Evolutionary conservation across 2,888 invertebrate species (phyloP).

Genomic region (Drosophila basisetae): DNA sequence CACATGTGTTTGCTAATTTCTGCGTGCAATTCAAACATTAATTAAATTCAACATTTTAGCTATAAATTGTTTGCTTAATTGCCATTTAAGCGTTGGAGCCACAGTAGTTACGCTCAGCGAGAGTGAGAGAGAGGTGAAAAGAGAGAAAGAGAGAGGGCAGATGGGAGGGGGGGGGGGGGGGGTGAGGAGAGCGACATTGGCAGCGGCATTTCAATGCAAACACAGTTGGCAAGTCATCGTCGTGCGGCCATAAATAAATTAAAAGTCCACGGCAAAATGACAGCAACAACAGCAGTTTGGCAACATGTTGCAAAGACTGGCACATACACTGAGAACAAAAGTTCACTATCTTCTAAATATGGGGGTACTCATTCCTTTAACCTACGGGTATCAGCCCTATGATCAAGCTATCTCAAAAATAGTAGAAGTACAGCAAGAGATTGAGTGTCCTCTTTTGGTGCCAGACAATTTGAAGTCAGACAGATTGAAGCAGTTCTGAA

Average conservation of each 20-base stretch:
- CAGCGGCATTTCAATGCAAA: slow-evolving; percentile 60
- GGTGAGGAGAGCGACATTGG: not conserved
- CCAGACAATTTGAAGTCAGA: no score
- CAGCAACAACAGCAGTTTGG: slow-evolving; percentile 69
- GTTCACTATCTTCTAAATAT: not conserved
- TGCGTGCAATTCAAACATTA: slow-evolving; percentile 78
- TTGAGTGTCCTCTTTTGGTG: not conserved
- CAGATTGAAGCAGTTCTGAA: no score
- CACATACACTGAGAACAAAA: slow-evolving; percentile 9
- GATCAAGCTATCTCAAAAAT: not conserved
- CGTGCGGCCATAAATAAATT: slow-evolving; percentile 77
- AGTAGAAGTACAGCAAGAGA: not conserved
- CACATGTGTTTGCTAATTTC: slow-evolving; percentile 78
- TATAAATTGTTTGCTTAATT: slow-evolving; percentile 79
- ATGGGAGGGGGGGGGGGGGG: not conserved
- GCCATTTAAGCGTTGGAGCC: slow-evolving; percentile 68
- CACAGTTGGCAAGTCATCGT: slow-evolving; percentile 67
- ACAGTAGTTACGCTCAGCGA: slow-evolving; percentile 9
- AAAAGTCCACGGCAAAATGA: slow-evolving; percentile 77
- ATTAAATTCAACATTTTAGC: slow-evolving; percentile 77
- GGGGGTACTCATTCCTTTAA: not conserved
- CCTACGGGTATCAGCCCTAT: not conserved
- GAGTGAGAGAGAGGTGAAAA: not conserved
- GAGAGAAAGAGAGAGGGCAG: not conserved
- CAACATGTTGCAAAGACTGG: slow-evolving; percentile 55